Base-by-base conservation (phyloP, 37 sponge, comb jelly and placozoan species). In the Theonella swinhoei region DNA sequence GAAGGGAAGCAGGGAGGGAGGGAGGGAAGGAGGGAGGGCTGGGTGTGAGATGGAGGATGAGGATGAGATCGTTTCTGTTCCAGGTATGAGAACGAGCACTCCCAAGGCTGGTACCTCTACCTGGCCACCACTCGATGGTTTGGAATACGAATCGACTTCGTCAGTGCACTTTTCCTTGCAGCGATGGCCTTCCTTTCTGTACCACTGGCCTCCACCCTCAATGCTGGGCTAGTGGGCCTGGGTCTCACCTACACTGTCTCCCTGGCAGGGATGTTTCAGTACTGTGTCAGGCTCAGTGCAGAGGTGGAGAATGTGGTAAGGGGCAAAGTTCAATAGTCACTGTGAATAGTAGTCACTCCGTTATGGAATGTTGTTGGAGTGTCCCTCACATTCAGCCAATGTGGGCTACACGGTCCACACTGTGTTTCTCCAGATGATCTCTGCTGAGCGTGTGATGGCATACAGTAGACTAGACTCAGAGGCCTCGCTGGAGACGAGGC, bases 241-340 rank as follows among this genome's bases (percentile, higher is more conserved):
- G 88, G 89, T 63, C 68, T 94, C 3, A 77, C 86, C 35, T 94
- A 94, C 73, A 61, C 83, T 5, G 39, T 91, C 1, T 85, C 92
- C 36, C 86, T 94, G 62, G 79, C 69, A 62, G 92, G 91, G 24
- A 88, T 86, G 83, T 81, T 94, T 17, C 95, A 94, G 69, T 94
- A 87, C 42, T 79, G 85, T 33, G 81, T 94, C 42, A 69, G 95
- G 74, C 59, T 80, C 58, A 88, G 95, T 88, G 87, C 92, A 33
- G 95, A 94, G 65, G 89, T 94, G 42, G 95, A 94, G 64, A 90
- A 84, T 72, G 43, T 77, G 43, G 93, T 93, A 42, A 68, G 90
- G 43, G 41, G 14, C 39, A 43, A 62, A 62, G 23, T 42, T 24
- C 59, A 42, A n/a, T n/a, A n/a, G n/a, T n/a, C n/a, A n/a, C n/a